Base-by-base conservation (phyloP, 2,888 invertebrate genomes). In the Eupithecia pulchellata region DNA sequence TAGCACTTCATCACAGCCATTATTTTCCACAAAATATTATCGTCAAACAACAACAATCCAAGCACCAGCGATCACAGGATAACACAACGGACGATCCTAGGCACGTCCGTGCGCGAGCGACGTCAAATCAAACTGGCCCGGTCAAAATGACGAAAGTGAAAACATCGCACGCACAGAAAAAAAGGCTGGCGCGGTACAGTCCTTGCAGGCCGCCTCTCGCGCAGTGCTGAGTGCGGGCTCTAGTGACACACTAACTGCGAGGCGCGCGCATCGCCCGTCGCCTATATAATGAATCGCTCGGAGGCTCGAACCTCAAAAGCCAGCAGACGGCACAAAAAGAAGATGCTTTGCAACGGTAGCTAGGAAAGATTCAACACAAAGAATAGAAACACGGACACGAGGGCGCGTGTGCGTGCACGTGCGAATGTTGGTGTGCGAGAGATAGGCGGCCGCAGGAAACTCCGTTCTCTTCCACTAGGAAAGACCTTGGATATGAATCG, bases 381-480 rank as follows among this genome's bases (percentile, higher is more conserved):
- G 93, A 91, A 89, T 87, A 86, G 84, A 85, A 85, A 90, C 91
- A 91, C 90, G 90, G 88, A 89, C 92, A 91, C 91, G 91, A 90
- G 91, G 88, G 88, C 88, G 89, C 86, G 91, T 89, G 91, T 91
- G 92, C 89, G 92, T 91, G 89, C 89, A 87, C 91, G 90, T 89
- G 91, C 86, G 83, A 83, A 79, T 89, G 91, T 89, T 84, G 84
- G 90, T 90, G 92, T 91, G 92, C 88, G 86, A 90, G 92, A 92
- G 93, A 93, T 91, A 93, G 93, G 92, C 91, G 91, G 91, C 85
- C 93, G 93, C 94, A 94, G 94, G 94, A 94, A 94, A 94, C 94
- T 90, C 94, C 94, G 93, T 94, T 94, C 94, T 94, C 94, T 94
- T 94, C 93, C 94, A 94, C 93, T 91, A 94, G 94, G 94, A 94